Evolutionary conservation across 2,888 invertebrate species (phyloP).

Genomic region (Pollenia labialis): DNA sequence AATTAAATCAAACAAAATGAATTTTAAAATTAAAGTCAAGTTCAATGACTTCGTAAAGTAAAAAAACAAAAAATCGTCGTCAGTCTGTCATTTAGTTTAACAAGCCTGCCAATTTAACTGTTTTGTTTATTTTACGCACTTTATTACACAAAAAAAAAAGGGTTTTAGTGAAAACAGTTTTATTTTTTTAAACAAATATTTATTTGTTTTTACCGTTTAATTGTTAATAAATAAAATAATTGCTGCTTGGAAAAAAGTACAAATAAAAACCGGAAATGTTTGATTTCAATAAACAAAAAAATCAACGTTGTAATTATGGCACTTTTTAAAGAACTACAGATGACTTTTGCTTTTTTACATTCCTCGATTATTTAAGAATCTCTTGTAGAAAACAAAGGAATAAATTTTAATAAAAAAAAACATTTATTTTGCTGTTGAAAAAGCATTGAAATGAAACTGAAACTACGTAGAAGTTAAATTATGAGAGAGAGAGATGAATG

Average conservation of each 20-base stretch:
- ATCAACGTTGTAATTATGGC: conserved; percentile 29
- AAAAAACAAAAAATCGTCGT: background rate
- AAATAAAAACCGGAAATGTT: conserved; percentile 55
- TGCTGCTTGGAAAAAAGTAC: background rate
- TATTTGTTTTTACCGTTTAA: conserved; percentile 39
- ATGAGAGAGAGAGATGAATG: background rate
- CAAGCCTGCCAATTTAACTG: conserved; percentile 10
- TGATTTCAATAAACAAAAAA: conserved; percentile 33
- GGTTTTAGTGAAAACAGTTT: conserved; percentile 31
- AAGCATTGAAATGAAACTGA: background rate
- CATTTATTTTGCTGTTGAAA: conserved; percentile 22
- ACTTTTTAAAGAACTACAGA: background rate
- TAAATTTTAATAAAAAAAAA: background rate
- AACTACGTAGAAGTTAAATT: background rate
- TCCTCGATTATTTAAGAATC: background rate
- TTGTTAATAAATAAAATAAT: conserved; percentile 28
- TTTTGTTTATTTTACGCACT: conserved; percentile 51
- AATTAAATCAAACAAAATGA: background rate
- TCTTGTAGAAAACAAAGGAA: conserved; percentile 38
- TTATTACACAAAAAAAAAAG: background rate
- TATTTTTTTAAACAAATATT: background rate
- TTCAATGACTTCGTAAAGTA: conserved; percentile 51
- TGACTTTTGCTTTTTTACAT: background rate
- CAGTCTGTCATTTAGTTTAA: conserved; percentile 2
- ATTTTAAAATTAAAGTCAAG: conserved; percentile 52